Conservation (phyloP, 1,140 invertebrate species). For the Meloidogyne exigua region DNA sequence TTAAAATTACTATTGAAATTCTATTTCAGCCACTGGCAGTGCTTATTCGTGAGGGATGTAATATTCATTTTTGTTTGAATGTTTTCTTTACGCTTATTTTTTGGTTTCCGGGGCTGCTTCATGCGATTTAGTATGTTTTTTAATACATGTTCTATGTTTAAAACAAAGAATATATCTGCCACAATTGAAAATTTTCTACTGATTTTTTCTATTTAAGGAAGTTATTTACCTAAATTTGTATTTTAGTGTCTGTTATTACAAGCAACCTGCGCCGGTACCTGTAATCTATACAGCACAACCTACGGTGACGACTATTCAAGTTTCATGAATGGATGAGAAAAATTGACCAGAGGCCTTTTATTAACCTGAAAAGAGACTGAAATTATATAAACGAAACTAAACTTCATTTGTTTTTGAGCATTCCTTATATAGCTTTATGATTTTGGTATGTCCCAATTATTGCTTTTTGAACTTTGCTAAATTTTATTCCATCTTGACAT, state of each 20-base stretch:
- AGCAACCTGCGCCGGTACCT: neutral
- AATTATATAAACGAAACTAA: neutral
- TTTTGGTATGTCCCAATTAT: neutral
- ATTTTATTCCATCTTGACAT: neutral
- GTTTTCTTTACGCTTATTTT: neutral
- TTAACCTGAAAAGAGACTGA: neutral
- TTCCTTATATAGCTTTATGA: neutral
- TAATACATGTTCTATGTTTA: too few species aligned
- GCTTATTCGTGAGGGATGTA: conserved; percentile 17
- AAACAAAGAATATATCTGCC: too few species aligned
- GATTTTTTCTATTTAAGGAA: too few species aligned
- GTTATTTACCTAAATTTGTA: neutral
- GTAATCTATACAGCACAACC: neutral
- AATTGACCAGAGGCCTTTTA: neutral
- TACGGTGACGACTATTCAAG: neutral
- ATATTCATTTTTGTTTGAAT: conserved; percentile 17
- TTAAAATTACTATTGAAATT: too few species aligned
- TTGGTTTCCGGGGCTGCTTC: conserved; percentile 13
- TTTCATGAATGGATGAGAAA: neutral
- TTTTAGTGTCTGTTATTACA: conserved; percentile 14
- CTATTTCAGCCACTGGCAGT: conserved; percentile 17
- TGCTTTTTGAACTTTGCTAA: neutral
- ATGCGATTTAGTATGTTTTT: conserved; percentile 16
- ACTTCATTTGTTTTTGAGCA: too few species aligned
- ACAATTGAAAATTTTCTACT: too few species aligned